Percentiles rank a stretch among this genome's conserved stretches.
These are phyloP conservation scores for Chydorus sphaericus DNA, from an alignment of 2,888 invertebrate genomes.

Conservation along the genomic window DNA sequence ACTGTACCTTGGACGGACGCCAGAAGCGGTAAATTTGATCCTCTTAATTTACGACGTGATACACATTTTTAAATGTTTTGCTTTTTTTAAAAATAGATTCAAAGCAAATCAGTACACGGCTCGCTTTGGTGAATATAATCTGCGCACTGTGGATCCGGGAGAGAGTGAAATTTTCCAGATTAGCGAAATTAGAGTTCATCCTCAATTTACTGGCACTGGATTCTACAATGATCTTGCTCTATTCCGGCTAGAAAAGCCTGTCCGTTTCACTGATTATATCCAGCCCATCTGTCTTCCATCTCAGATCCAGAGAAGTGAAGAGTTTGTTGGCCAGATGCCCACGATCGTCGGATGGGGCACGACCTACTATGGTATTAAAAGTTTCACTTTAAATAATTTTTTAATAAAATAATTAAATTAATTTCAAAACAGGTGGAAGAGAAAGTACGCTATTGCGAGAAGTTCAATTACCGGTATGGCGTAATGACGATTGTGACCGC, in stretches of 20 bases:
- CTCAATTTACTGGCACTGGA: constrained; percentile 73
- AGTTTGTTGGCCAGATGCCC: constrained; percentile 56
- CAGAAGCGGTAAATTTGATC: constrained; percentile 60
- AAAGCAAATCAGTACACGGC: constrained; percentile 78
- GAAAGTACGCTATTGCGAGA: constrained; percentile 75
- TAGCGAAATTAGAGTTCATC: constrained; percentile 43
- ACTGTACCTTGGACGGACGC: constrained; percentile 77
- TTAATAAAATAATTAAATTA: no score
- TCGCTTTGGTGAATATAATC: constrained; percentile 72
- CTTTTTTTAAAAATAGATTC: no score
- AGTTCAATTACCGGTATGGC: constrained; percentile 72
- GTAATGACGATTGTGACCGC: constrained; percentile 73
- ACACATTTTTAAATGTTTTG: no score
- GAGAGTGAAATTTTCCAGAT: constrained; percentile 48
- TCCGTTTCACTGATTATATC: constrained; percentile 66
- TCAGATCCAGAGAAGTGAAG: constrained; percentile 38
- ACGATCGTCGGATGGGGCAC: constrained; percentile 91
- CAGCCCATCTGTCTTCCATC: constrained; percentile 73
- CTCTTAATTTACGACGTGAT: no score
- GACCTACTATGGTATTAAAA: constrained; percentile 67
- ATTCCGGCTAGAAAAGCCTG: constrained; percentile 54
- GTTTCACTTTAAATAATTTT: no score
- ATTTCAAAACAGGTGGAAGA: constrained; percentile 45
- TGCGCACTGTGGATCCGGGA: constrained; percentile 68
- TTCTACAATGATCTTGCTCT: constrained; percentile 89